phyloP scores from a whole-genome alignment of 2,888 invertebrate species.

The Pterobdella sp. region DNA sequence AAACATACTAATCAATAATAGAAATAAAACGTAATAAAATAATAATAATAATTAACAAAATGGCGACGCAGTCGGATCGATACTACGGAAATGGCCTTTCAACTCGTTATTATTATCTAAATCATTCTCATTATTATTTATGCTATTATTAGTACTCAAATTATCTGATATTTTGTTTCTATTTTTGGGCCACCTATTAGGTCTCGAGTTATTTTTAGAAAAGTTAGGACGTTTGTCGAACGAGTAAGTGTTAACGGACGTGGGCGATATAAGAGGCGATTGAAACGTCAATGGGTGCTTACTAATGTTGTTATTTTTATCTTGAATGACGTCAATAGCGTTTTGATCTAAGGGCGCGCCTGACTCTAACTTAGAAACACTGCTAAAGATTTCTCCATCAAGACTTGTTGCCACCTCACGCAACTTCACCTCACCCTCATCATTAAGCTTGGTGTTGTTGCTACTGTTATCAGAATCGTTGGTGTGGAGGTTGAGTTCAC shows the following conservation, averaged over 20 bases:
- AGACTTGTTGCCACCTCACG: no score
- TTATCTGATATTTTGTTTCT: not conserved
- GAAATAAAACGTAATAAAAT: not conserved
- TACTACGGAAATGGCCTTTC: slow-evolving; percentile 51
- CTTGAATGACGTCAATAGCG: no score
- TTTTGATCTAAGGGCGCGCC: no score
- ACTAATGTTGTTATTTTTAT: no score
- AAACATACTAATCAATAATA: not conserved
- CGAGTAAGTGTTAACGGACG: not conserved
- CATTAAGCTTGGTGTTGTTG: not conserved
- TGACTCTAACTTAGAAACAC: no score
- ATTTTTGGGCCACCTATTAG: no score
- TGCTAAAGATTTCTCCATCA: no score
- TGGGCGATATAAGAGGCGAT: slow-evolving; percentile 15
- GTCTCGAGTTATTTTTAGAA: no score
- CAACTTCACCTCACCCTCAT: no score
- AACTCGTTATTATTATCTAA: slow-evolving; percentile 33
- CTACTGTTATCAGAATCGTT: not conserved
- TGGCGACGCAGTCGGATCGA: slow-evolving; percentile 52
- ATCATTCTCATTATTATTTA: not conserved
- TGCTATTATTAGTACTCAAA: not conserved
- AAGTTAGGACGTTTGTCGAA: not conserved
- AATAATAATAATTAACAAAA: slow-evolving; percentile 44
- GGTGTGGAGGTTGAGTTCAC: not conserved
- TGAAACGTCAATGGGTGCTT: slow-evolving; percentile 18